A percentile compares a stretch with the other conserved stretches of the same genome.
phyloP scores from a whole-genome alignment of 2,888 invertebrate species.

The Sinhomidia bicolor region DNA sequence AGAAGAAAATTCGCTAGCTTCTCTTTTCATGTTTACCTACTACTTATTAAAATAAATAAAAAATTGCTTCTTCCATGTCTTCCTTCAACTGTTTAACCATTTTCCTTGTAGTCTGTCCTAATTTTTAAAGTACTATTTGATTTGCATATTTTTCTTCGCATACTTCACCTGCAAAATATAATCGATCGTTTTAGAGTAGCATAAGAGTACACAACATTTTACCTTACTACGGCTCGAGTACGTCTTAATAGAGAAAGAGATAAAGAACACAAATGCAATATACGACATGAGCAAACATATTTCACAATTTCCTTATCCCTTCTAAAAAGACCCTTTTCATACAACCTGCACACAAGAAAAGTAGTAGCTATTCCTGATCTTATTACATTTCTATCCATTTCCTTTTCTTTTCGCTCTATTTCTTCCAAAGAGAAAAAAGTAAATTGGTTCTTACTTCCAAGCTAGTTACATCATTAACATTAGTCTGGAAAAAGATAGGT shows the following conservation, averaged over 20 bases:
- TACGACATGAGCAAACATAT: background rate
- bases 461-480: background rate
- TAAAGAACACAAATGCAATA: background rate
- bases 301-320: no score
- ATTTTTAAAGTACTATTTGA: conserved; percentile 16
- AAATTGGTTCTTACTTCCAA: conserved; percentile 23
- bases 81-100: background rate
- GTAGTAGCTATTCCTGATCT: conserved; percentile 3
- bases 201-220: background rate
- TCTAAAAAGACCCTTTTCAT: no score
- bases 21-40: background rate
- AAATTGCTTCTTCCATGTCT: background rate
- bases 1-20: background rate
- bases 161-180: conserved; percentile 38
- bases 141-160: conserved; percentile 48
- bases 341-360: background rate
- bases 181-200: conserved; percentile 14
- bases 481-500: no score
- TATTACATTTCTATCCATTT: background rate
- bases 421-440: background rate
- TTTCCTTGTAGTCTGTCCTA: background rate
- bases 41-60: no score
- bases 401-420: background rate
- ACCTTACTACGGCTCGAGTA: no score
- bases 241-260: no score